These are phyloP conservation scores for Pseudomugil gertrudae DNA, from an alignment of 2,797 vertebrate species.

Conservation along the genomic window DNA sequence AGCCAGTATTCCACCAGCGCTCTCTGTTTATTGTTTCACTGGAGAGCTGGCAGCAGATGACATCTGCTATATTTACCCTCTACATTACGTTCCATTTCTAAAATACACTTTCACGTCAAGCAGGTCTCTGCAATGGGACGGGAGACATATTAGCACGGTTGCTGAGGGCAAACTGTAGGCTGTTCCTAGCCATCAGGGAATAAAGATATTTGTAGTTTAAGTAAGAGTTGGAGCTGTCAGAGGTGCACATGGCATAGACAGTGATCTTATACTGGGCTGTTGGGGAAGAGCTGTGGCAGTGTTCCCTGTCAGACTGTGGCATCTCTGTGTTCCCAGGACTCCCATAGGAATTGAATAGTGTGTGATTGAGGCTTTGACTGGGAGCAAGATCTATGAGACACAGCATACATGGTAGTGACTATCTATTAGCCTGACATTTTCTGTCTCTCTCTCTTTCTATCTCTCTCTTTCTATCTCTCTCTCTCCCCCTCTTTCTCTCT, in stretches of 20 bases:
- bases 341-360: constrained; percentile 55
- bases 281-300: constrained; percentile 57
- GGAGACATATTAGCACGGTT: constrained; percentile 67
- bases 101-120: constrained; percentile 58
- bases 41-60: constrained; percentile 61
- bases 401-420: constrained; percentile 56
- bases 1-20: constrained; percentile 50
- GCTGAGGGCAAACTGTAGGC: constrained; percentile 61
- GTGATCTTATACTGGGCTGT: constrained; percentile 59
- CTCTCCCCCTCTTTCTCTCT: too few relatives aligned
- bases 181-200: constrained; percentile 54
- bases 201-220: constrained; percentile 66
- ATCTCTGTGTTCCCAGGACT: constrained; percentile 54
- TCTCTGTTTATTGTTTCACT: constrained; percentile 71
- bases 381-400: constrained; percentile 58
- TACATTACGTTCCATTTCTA: constrained; percentile 67
- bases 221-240: constrained; percentile 58
- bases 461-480: constrained; percentile 37
- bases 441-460: constrained; percentile 12
- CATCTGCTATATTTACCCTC: constrained; percentile 75
- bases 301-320: constrained; percentile 65
- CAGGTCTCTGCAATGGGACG: constrained; percentile 37
- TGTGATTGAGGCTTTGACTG: constrained; percentile 76
- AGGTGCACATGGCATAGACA: constrained; percentile 56
- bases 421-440: constrained; percentile 67